phyloP scores from a whole-genome alignment of 30 jellyfish, hydroid and myxozoan species.

The Cassiopea xamachana region DNA sequence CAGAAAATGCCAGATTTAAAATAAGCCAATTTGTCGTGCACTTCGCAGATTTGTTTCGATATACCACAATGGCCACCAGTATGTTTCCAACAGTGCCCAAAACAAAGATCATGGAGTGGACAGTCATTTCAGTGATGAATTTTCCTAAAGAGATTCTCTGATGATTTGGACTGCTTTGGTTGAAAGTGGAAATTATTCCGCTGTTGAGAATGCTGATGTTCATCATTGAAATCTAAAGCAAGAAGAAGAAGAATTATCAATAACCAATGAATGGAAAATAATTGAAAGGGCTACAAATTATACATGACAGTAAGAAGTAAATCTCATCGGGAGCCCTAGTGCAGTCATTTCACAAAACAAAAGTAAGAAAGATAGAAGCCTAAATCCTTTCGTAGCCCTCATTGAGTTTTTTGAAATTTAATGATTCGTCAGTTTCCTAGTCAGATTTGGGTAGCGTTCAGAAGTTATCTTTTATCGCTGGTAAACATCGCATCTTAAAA shows the following conservation, averaged over 20 bases:
- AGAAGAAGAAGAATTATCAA: neutral
- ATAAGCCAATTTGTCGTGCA: slow-evolving; percentile 81
- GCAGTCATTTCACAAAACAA: too few species aligned
- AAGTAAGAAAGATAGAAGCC: too few species aligned
- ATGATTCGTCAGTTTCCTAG: too few species aligned
- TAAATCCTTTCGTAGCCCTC: too few species aligned
- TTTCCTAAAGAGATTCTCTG: slow-evolving; percentile 4
- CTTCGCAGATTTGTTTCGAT: slow-evolving; percentile 33
- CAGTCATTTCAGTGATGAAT: slow-evolving; percentile 32
- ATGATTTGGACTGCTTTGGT: neutral
- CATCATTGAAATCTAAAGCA: neutral
- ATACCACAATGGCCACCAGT: slow-evolving; percentile 46
- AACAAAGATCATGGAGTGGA: slow-evolving; percentile 61
- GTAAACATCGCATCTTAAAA: too few species aligned
- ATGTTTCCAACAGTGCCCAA: slow-evolving; percentile 76
- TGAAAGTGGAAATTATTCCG: neutral
- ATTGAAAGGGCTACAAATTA: too few species aligned
- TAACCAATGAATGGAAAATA: neutral
- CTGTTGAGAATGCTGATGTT: neutral
- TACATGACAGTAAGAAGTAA: too few species aligned
- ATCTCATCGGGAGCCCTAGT: too few species aligned
- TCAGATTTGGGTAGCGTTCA: too few species aligned
- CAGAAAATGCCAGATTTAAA: slow-evolving; percentile 72
- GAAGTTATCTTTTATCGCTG: too few species aligned
- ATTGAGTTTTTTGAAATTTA: too few species aligned